Percentiles rank a stretch among this genome's conserved stretches.
Conservation (phyloP, 1,140 invertebrate genomes). For the Lysiphlebus fabarum region DNA sequence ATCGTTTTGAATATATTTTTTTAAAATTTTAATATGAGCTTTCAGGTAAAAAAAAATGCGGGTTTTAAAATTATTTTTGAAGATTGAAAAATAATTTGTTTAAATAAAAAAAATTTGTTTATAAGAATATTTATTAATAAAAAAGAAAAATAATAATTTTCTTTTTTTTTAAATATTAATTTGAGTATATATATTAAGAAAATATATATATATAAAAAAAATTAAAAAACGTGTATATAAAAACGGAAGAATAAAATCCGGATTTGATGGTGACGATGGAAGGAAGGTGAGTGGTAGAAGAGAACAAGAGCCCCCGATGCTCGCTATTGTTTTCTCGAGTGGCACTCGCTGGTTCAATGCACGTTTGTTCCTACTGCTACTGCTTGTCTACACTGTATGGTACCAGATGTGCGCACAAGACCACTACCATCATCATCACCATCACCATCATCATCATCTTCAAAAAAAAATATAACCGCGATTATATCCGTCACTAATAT, state of each 20-base stretch:
- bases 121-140: conserved; percentile 5
- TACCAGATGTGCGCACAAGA: conserved; percentile 48
- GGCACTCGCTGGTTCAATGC: conserved; percentile 55
- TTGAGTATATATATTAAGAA: no score
- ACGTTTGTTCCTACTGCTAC: conserved; percentile 34
- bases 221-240: not conserved
- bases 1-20: conserved; percentile 34
- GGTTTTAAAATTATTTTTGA: conserved; percentile 14
- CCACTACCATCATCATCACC: conserved; percentile 11
- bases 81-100: not conserved
- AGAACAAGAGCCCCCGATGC: conserved; percentile 47
- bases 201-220: not conserved
- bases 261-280: conserved; percentile 48
- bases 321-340: conserved; percentile 56
- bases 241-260: conserved; percentile 35
- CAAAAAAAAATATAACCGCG: no score
- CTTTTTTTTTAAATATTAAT: not conserved
- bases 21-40: not conserved
- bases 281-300: conserved; percentile 24
- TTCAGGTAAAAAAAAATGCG: conserved; percentile 27
- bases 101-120: not conserved
- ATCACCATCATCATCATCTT: conserved; percentile 15
- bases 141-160: no score
- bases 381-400: conserved; percentile 33
- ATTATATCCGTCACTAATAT: no score